These are phyloP conservation scores for Scaptodrosophila latifasciaeformis DNA, from an alignment of 2,888 invertebrate genomes.

Conservation along the genomic window DNA sequence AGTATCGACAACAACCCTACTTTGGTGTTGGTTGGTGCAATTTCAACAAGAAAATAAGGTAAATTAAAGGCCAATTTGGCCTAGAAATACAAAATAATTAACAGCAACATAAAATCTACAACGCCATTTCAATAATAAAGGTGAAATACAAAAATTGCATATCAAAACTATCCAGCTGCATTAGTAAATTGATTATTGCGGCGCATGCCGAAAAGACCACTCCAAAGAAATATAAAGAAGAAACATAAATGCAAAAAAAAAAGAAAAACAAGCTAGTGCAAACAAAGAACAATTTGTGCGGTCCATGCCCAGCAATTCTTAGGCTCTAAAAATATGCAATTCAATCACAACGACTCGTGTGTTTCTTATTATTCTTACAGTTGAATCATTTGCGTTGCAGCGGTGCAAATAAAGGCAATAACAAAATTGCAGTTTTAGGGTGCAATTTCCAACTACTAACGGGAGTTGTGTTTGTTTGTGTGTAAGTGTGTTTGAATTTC, in stretches of 20 bases:
- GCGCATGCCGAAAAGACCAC: constrained; percentile 66
- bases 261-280: constrained; percentile 36
- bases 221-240: constrained; percentile 26
- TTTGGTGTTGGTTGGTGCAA: constrained; percentile 35
- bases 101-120: background rate
- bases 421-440: constrained; percentile 22
- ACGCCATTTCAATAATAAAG: background rate
- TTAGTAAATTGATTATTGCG: constrained; percentile 59
- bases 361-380: constrained; percentile 34
- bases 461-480: constrained; percentile 23
- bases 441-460: constrained; percentile 26
- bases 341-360: no score
- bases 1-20: background rate
- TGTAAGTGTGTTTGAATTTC: no score
- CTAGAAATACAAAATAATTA: constrained; percentile 42
- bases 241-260: constrained; percentile 31
- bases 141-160: background rate
- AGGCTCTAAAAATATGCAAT: constrained; percentile 4
- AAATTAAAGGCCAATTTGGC: constrained; percentile 42
- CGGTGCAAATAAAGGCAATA: constrained; percentile 26
- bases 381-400: constrained; percentile 56
- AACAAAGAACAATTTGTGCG: constrained; percentile 49
- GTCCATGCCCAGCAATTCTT: constrained; percentile 15
- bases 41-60: constrained; percentile 66
- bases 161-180: background rate